Evolutionary conservation across 2,888 invertebrate genomes (phyloP).

Genomic region (Linnaemya tessellans): DNA sequence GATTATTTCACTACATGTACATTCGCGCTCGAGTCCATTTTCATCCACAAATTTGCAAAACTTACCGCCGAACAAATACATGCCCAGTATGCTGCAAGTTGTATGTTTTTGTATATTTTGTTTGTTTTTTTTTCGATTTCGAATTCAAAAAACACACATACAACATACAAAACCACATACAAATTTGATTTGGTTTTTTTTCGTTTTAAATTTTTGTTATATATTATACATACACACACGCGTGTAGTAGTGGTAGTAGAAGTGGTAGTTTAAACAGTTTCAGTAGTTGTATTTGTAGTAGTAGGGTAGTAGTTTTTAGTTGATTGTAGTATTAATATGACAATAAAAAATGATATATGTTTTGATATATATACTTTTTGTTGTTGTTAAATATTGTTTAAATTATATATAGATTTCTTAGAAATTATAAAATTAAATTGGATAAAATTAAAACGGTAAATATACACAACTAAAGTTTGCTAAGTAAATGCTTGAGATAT

Average conservation of each 20-base stretch:
- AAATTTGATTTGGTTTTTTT: conserved; percentile 49
- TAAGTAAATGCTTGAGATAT: conserved; percentile 38
- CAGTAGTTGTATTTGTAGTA: conserved; percentile 59
- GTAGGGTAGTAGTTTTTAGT: conserved; percentile 68
- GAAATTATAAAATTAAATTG: conserved; percentile 26
- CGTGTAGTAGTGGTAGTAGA: conserved; percentile 71
- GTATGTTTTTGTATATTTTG: conserved; percentile 45
- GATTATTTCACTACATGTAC: conserved; percentile 96
- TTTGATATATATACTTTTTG: conserved; percentile 45
- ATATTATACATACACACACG: conserved; percentile 65
- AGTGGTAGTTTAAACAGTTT: conserved; percentile 65
- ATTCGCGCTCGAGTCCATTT: conserved; percentile 91
- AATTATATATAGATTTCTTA: conserved; percentile 38
- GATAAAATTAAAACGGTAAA: conserved; percentile 32
- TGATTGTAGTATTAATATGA: conserved; percentile 71
- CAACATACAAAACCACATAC: conserved; percentile 58
- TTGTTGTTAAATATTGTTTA: conserved; percentile 59
- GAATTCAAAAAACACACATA: conserved; percentile 54
- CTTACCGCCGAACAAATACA: conserved; percentile 99
- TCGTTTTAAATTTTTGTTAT: conserved; percentile 17
- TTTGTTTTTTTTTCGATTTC: conserved; percentile 32
- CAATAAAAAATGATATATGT: conserved; percentile 68
- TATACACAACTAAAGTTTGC: conserved; percentile 27
- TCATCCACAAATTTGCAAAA: conserved; percentile 98
- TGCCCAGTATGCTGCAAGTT: conserved; percentile 96